Evolutionary conservation across 2,797 vertebrate species (phyloP), one percentile per base, ranked within the genome.

Genomic region (Morus bassanus): DNA sequence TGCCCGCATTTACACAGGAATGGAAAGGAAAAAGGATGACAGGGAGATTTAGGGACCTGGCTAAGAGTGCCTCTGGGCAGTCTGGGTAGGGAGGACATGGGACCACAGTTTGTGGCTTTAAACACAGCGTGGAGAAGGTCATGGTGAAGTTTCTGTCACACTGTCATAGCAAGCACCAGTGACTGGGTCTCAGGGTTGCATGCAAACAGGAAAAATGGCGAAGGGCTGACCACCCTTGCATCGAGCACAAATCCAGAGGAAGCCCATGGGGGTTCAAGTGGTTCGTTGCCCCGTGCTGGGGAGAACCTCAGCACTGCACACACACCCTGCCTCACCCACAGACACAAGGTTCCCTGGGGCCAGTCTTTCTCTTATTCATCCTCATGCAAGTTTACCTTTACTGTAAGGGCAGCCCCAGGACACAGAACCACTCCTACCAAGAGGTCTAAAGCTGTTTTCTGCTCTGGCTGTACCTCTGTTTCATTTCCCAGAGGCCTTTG

Each of bases 151-250:
- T 70, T 61, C 43, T 21, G 46, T 43, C 73, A 60, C 11, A 1
- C 28, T 8, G n/a, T 12, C 17, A 23, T 0, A 12, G 37, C 18
- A 28, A 51, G 18, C 23, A 9, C 13, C n/a, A n/a, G 43, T 3
- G 5, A 31, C 48, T 12, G 25, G 46, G 6, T 64, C 57, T 33
- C 64, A 28, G 64, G 27, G 5, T 12, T 28, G 43, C 27, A 50
- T 0, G 5, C 54, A 10, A 82, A 53, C 46, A 23, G 22, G 31
- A 31, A 41, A 33, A 41, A 13, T 1, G 9, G 65, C 4, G 0
- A 43, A 57, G 27, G 48, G 8, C 22, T 27, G 22, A 33, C 27
- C 88, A 37, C 18, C 35, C 30, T 23, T 8, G 15, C 54, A 45
- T 33, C 56, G 16, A 69, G 13, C 53, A 45, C 4, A 4, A 28